These are phyloP conservation scores for Lepilemur ruficaudatus DNA, from an alignment of 2,797 vertebrate genomes.

Conservation along the genomic window DNA sequence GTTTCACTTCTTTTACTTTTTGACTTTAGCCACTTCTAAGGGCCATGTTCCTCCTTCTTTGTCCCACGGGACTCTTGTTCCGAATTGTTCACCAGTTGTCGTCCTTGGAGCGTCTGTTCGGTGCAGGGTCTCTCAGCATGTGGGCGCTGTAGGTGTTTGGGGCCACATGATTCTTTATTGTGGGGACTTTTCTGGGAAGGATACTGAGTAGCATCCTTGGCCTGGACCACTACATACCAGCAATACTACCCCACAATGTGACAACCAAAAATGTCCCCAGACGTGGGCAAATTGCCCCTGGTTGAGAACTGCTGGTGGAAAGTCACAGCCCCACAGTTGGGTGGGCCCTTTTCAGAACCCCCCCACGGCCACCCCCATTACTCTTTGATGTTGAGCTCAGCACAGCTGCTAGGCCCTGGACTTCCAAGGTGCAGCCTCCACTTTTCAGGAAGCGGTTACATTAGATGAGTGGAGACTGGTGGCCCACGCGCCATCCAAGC, in stretches of 20 bases:
- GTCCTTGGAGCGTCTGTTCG: background rate
- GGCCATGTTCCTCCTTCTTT: background rate
- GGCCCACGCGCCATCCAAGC: background rate
- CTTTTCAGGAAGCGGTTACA: background rate
- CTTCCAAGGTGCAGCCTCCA: background rate
- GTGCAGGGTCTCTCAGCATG: background rate
- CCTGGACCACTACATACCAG: background rate
- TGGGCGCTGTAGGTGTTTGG: background rate
- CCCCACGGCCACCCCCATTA: fast-evolving
- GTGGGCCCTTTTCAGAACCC: background rate
- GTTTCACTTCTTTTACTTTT: background rate
- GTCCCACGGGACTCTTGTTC: background rate
- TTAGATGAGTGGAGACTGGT: background rate
- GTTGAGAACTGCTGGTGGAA: background rate
- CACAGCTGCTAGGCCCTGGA: background rate
- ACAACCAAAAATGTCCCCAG: background rate
- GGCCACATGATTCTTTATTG: background rate
- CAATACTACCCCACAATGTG: background rate
- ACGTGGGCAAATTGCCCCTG: background rate
- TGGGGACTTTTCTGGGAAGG: background rate
- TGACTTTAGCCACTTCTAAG: background rate
- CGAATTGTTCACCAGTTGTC: background rate
- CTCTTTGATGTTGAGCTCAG: background rate
- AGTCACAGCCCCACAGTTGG: background rate
- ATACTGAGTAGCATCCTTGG: too few species aligned